Evolutionary conservation across 2,888 invertebrate genomes (phyloP).

Genomic region (Brenthis daphne): DNA sequence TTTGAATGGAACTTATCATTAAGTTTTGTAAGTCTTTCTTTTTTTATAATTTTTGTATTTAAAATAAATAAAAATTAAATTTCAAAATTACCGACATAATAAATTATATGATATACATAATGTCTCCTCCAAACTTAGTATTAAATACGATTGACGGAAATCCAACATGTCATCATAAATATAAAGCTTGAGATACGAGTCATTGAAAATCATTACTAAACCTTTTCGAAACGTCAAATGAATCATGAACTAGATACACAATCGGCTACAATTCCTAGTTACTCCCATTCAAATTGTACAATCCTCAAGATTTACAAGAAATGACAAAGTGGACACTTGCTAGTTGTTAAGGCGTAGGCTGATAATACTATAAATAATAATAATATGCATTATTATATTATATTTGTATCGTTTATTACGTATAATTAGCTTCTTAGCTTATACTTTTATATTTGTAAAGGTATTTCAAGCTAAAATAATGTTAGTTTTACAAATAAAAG

Average conservation of each 20-base stretch:
- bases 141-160: constrained; percentile 12
- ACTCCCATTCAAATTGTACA: constrained; percentile 35
- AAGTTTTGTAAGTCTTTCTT: constrained; percentile 1
- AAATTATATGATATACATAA: not conserved
- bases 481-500: no score
- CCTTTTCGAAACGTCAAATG: constrained; percentile 35
- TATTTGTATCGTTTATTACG: constrained; percentile 25
- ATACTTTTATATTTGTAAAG: not conserved
- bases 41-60: not conserved
- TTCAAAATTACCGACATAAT: not conserved
- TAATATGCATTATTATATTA: constrained; percentile 23
- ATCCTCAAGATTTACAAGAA: constrained; percentile 31
- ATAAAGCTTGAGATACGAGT: constrained; percentile 25
- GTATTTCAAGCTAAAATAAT: no score
- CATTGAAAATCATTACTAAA: constrained; percentile 33
- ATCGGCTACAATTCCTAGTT: constrained; percentile 37
- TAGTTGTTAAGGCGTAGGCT: constrained; percentile 27
- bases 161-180: constrained; percentile 26
- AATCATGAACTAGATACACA: constrained; percentile 40
- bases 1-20: not conserved
- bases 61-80: not conserved
- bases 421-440: constrained; percentile 9
- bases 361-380: constrained; percentile 33
- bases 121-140: not conserved
- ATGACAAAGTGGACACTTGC: constrained; percentile 34